Base-by-base conservation (phyloP, 2,888 invertebrate species). In the Anaspis maculata region DNA sequence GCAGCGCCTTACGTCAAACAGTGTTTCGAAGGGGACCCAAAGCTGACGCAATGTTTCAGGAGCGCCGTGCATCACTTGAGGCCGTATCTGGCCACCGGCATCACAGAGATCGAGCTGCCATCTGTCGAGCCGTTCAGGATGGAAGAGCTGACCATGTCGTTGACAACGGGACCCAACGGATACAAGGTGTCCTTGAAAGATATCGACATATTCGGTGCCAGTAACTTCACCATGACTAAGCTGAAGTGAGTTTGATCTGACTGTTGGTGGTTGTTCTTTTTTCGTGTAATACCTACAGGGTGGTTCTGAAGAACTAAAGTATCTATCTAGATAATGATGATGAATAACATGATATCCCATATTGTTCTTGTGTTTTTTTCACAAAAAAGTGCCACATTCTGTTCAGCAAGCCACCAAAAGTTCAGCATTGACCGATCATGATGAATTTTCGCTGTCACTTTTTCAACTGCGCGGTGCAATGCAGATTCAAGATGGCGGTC, bases 1-100 rank as follows among this genome's bases (percentile, higher is more conserved):
- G 23, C 59, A 76, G 76, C 75, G 15, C 70, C 72, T 39, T 82
- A 80, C 53, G 73, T 82, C 27, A 78, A 77, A 51, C 79, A 77
- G 59, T 82, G 82, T 47, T 71, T 69, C 34, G 71, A 73, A 49
- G 69, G 70, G 37, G 77, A 79, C 56, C 77, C 79, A 1, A 59
- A 75, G 19, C 46, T 81, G 14, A 63, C 71, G 12, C 62, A 69
- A 6, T 81, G 80, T 43, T 68, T 79, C 27, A 71, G 66, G 29
- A 61, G 62, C 3, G 69, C 76, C 6, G 61, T 80, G 19, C 72
- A 76, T 35, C 70, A 72, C 48, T 51, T 81, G 26, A 65, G 68
- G 40, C 79, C 79, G 0, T 76, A 73, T 52, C 59, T 81, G 41
- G 67, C 68, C 3, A 62, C 56, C 12, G 81, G 79, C 15, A 75